Base-by-base conservation (phyloP, 2,113 vertebrate species). In the Ceyx melanurus region DNA sequence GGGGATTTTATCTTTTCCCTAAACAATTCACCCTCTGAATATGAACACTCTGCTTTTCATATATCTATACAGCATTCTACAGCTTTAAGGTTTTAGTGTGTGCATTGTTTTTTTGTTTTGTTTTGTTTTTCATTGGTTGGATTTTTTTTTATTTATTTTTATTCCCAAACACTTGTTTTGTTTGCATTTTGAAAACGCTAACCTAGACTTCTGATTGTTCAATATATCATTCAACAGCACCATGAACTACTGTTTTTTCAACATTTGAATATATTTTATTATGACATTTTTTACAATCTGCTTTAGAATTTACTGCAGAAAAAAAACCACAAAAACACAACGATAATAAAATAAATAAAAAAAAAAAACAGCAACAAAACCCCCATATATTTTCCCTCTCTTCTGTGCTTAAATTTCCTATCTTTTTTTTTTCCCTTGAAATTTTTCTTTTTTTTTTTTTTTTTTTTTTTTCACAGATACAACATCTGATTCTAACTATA, bases 111-210 rank as follows among this genome's bases (percentile, higher is more conserved):
- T 37, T 25, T 26, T 21, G 17, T 56, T 56, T 12, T n/a, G 5
- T 31, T 56, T n/a, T 23, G 37, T 50, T 50, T 50, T 23, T 22
- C 19, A 48, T 48, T 48, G 21, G 21, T 50, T 22, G 11, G 6
- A 45, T 45, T 45, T 17, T 45, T 17, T 17, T 45, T 45, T 45
- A 45, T 45, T 45, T 45, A 8, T 1, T 50, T 13, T 35, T 72
- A 42, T 40, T 3, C 2, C 9, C 18, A 45, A n/a, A 14, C 9
- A 53, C 3, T 42, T 1, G 15, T 56, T 76, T 73, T 1, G 0
- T 64, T 76, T 73, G 3, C 23, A n/a, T 62, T 92, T 92, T 58
- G 53, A 67, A 60, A 71, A 60, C 31, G 46, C 0, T 51, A 48
- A 83, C 31, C 23, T 62, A 70, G 23, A 15, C 70, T 29, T 15